A percentile compares a stretch with the other conserved stretches of the same genome.
Evolutionary conservation across 2,797 vertebrate species (phyloP).

Genomic region (Squalus acanthias): DNA sequence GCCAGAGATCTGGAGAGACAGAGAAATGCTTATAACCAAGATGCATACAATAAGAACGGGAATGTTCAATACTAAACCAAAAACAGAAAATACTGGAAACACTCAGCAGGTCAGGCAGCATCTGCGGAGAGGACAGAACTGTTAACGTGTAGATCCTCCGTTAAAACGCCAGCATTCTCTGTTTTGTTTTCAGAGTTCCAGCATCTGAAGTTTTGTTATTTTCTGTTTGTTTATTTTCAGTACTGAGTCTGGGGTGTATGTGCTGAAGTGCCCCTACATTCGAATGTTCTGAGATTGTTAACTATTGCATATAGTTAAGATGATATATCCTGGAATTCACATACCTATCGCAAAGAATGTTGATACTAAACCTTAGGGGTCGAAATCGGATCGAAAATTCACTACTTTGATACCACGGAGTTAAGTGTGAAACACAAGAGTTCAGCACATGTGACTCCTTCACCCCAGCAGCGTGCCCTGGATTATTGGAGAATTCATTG

Average conservation of each 20-base stretch:
- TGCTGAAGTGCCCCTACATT: too few relatives aligned
- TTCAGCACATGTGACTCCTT: slow-evolving; percentile 41
- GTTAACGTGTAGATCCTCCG: neutral
- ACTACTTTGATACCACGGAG: neutral
- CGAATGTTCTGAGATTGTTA: neutral
- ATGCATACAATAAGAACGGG: neutral
- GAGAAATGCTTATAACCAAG: neutral
- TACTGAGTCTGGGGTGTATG: neutral
- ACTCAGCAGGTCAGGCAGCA: neutral
- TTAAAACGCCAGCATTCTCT: neutral
- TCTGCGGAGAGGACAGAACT: neutral
- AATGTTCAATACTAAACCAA: neutral
- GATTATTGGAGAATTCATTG: slow-evolving; percentile 40
- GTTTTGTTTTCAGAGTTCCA: neutral
- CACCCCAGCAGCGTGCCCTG: slow-evolving; percentile 43
- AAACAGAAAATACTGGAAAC: neutral
- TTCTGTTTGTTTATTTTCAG: neutral
- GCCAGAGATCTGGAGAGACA: neutral
- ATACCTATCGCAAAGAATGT: neutral
- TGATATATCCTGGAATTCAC: neutral
- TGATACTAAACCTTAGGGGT: neutral
- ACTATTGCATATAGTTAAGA: neutral
- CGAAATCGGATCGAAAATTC: neutral
- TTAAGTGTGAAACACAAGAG: neutral
- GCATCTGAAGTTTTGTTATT: neutral